Base-by-base conservation (phyloP, 2,113 vertebrate species). In the Malurus alboscapulatus region DNA sequence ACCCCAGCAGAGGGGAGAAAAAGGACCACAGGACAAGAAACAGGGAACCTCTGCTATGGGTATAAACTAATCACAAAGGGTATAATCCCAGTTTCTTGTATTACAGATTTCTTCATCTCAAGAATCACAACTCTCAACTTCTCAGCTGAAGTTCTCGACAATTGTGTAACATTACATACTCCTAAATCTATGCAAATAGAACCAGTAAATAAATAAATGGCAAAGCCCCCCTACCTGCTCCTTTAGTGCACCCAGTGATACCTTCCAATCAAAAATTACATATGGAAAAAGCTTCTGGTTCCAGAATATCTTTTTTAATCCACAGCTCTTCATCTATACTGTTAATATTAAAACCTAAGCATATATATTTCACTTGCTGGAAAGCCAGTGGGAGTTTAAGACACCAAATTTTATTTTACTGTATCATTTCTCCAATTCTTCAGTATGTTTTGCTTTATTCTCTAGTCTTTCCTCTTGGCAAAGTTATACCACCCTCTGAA, bases 141-240 rank as follows among this genome's bases (percentile, higher is more conserved):
- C 34, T 66, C 51, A 75, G 6, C 34, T 50, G 0, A 75, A 75
- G 13, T 25, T 36, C 76, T 47, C 34, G 62, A 5, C 34, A 69
- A 71, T 19, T 67, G 19, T 17, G 5, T 38, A 51, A 57, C 3
- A 17, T 32, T 38, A 51, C 3, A 51, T 14, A 48, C 3, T 59
- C 34, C 51, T 71, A 50, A n/a, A 68, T 1, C 15, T 3, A 29
- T 0, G 12, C 2, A 59, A 27, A 45, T 2, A 42, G 21, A 67
- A 38, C 4, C 48, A 68, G n/a, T 42, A 63, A 59, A 53, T 11
- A 48, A 78, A 59, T 25, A 32, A 75, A 59, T 2, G 48, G 40
- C 18, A 88, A 48, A 73, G 48, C 6, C 1, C 4, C 4, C 12
- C 50, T 42, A 68, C 17, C 30, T 47, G 32, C 29, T 68, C 32